phyloP scores from a whole-genome alignment of 2,888 invertebrate species.

The Amphipyra tragopoginis region DNA sequence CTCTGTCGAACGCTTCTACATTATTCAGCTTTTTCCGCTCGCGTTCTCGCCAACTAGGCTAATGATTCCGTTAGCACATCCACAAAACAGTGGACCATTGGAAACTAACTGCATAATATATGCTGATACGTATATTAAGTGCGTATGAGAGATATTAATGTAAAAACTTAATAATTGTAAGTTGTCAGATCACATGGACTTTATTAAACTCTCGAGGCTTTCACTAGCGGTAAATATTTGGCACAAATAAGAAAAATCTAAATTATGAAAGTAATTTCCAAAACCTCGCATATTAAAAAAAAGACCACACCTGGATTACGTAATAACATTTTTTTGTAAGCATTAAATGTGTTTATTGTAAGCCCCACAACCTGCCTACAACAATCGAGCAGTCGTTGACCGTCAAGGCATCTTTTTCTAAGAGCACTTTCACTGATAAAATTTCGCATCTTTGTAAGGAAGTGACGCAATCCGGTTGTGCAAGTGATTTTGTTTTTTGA shows the following conservation, averaged over 20 bases:
- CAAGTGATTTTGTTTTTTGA: constrained; percentile 72
- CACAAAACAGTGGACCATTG: constrained; percentile 83
- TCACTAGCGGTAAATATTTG: too few relatives aligned
- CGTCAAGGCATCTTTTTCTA: constrained; percentile 68
- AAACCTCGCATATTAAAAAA: neutral
- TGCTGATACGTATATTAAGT: constrained; percentile 63
- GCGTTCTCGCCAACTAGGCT: constrained; percentile 83
- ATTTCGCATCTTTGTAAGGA: constrained; percentile 72
- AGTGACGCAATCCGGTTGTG: constrained; percentile 75
- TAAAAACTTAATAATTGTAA: constrained; percentile 19
- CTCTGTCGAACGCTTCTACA: constrained; percentile 69
- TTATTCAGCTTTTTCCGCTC: constrained; percentile 86
- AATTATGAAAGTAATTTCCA: neutral
- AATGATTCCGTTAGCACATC: constrained; percentile 88
- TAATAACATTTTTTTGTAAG: constrained; percentile 22
- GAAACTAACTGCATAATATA: constrained; percentile 77
- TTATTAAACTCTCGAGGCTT: neutral
- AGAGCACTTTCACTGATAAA: constrained; percentile 81
- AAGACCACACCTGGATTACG: neutral
- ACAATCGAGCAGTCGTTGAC: constrained; percentile 62
- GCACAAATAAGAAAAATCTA: neutral
- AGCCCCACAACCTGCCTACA: too few relatives aligned
- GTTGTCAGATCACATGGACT: neutral
- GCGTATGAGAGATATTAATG: constrained; percentile 62
- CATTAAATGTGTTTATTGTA: constrained; percentile 13